A percentile compares a stretch with the other conserved stretches of the same genome.
phyloP scores from a whole-genome alignment of 2,888 invertebrate species.

The Diogma glabrata region DNA sequence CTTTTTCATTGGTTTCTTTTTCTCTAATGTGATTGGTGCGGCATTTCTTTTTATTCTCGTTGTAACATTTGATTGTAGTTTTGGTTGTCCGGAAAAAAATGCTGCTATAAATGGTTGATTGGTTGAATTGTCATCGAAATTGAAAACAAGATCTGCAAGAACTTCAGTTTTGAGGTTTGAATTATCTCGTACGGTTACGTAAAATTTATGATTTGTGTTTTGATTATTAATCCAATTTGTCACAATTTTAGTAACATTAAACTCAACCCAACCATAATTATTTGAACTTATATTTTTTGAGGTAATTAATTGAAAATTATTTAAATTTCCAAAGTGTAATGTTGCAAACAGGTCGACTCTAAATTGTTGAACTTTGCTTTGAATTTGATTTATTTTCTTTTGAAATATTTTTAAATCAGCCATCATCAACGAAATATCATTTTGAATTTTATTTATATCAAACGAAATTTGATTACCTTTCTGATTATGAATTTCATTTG shows the following conservation, averaged over 20 bases:
- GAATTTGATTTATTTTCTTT: conserved; percentile 30
- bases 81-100: conserved; percentile 58
- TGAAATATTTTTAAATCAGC: conserved; percentile 81
- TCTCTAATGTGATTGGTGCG: conserved; percentile 17
- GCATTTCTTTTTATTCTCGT: conserved; percentile 27
- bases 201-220: conserved; percentile 71
- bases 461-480: conserved; percentile 85
- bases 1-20: conserved; percentile 38
- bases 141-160: conserved; percentile 76
- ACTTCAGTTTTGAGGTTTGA: conserved; percentile 67
- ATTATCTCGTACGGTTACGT: conserved; percentile 63
- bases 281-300: conserved; percentile 63
- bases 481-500: conserved; percentile 67
- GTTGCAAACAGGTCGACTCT: too few relatives aligned
- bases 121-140: conserved; percentile 62
- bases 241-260: conserved; percentile 72
- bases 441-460: conserved; percentile 76
- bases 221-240: conserved; percentile 69
- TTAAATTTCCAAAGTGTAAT: conserved; percentile 30
- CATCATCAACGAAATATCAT: conserved; percentile 65
- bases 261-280: conserved; percentile 74
- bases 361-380: conserved; percentile 30
- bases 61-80: conserved; percentile 26
- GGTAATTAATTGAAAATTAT: conserved; percentile 62
- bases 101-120: conserved; percentile 89